A percentile compares a stretch with the other conserved stretches of the same genome.
Evolutionary conservation across 2,113 vertebrate species (phyloP).

Genomic region (Dascyllus trimaculatus): DNA sequence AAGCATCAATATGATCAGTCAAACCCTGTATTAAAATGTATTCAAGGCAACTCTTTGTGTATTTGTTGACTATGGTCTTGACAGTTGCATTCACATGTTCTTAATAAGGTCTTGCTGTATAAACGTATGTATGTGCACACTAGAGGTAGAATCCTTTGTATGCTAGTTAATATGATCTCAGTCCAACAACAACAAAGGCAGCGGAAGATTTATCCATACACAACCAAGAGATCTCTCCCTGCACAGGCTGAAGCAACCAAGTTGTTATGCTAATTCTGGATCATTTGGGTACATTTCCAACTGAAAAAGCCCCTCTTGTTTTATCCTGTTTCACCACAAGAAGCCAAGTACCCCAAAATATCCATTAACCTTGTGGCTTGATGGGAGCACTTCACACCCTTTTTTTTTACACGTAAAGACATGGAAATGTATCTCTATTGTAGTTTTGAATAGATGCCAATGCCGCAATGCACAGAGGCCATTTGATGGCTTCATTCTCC

Average conservation of each 20-base stretch:
- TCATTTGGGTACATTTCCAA: slow-evolving; percentile 71
- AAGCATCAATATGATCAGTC: neutral
- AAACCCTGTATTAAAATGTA: neutral
- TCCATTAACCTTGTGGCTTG: slow-evolving; percentile 57
- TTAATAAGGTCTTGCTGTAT: neutral
- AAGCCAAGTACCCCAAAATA: slow-evolving; percentile 42
- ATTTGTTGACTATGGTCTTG: neutral
- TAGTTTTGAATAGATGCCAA: slow-evolving; percentile 56
- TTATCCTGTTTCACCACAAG: slow-evolving; percentile 59
- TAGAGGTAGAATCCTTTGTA: neutral
- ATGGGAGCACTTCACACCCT: slow-evolving; percentile 72
- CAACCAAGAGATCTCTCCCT: slow-evolving; percentile 35
- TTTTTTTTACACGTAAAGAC: slow-evolving; percentile 70
- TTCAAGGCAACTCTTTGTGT: neutral
- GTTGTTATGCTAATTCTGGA: slow-evolving; percentile 70
- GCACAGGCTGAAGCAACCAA: slow-evolving; percentile 30
- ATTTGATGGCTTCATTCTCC: slow-evolving; percentile 59
- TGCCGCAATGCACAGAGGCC: slow-evolving; percentile 36
- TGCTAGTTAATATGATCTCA: neutral
- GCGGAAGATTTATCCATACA: slow-evolving; percentile 37
- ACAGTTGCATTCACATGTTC: neutral
- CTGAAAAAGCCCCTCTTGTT: slow-evolving; percentile 67
- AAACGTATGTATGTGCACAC: neutral
- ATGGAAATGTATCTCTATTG: slow-evolving; percentile 73
- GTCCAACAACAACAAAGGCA: neutral